These are phyloP conservation scores for Acanthosepion pharaonis DNA, from an alignment of 2,888 invertebrate species.

Conservation along the genomic window DNA sequence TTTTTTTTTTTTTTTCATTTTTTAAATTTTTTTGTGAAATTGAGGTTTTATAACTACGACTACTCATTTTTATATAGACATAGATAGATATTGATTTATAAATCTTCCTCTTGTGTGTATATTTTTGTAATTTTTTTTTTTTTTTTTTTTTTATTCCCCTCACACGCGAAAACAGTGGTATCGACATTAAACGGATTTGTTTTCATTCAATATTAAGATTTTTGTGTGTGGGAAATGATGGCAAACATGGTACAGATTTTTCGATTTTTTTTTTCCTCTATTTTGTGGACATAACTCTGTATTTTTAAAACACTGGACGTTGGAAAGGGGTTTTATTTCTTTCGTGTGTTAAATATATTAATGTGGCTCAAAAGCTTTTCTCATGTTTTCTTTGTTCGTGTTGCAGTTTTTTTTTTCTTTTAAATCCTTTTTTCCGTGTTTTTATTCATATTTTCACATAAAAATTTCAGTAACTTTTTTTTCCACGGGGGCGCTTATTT, in stretches of 20 bases:
- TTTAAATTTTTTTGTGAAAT: not conserved
- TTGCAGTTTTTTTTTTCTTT: not conserved
- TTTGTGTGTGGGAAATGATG: not conserved
- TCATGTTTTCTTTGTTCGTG: not conserved
- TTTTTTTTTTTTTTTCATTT: not conserved
- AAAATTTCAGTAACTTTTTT: too few species aligned
- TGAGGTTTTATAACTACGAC: not conserved
- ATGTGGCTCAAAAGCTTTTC: not conserved
- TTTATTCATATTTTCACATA: too few species aligned
- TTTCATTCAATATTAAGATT: not conserved
- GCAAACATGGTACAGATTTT: not conserved
- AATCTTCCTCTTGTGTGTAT: not conserved
- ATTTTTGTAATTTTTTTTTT: not conserved
- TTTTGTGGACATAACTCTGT: not conserved
- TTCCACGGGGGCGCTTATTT: too few species aligned
- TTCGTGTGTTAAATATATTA: not conserved
- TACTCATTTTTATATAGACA: not conserved
- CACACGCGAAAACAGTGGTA: not conserved
- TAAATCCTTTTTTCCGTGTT: not conserved
- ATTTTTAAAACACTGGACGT: not conserved
- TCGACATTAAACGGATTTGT: not conserved
- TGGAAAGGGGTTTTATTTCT: not conserved
- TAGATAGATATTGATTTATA: slow-evolving; percentile 33
- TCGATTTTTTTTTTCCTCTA: not conserved
- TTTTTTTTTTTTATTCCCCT: not conserved